A percentile compares a stretch with the other conserved stretches of the same genome.
Conservation (phyloP, 37 sponge, comb jelly and placozoan species). For the Diacarnus erythraeanus region DNA sequence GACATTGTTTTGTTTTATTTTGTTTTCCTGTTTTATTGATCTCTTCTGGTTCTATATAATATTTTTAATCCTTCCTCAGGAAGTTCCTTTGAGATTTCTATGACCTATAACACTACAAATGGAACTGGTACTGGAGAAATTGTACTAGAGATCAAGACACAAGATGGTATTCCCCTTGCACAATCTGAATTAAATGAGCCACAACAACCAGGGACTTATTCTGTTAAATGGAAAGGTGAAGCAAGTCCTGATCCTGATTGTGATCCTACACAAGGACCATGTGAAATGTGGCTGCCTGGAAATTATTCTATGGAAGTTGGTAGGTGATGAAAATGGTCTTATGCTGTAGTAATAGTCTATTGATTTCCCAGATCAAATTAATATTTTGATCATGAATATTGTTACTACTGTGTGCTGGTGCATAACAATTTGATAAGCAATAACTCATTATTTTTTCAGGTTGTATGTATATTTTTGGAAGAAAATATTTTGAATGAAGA, state of each 20-base stretch:
- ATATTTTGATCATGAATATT: too few species aligned
- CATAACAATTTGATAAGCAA: too few species aligned
- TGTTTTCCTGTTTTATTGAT: too few species aligned
- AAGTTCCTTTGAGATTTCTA: conserved; percentile 47
- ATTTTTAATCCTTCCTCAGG: conserved; percentile 27
- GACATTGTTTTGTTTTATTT: too few species aligned
- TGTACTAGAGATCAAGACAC: conserved; percentile 53
- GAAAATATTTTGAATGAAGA: neutral
- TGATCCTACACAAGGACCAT: conserved; percentile 64
- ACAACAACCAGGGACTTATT: conserved; percentile 52
- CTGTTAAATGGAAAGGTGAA: conserved; percentile 10
- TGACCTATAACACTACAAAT: conserved; percentile 50
- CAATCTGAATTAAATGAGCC: conserved; percentile 32
- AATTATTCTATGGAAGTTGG: conserved; percentile 63
- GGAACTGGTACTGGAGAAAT: conserved; percentile 91
- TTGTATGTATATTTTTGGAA: neutral
- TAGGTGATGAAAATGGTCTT: conserved; percentile 18
- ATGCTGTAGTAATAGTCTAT: too few species aligned
- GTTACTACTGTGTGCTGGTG: too few species aligned
- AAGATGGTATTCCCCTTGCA: conserved; percentile 80
- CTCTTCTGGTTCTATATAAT: too few species aligned
- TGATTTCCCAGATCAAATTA: too few species aligned
- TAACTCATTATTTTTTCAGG: too few species aligned
- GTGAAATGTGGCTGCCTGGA: conserved; percentile 87
- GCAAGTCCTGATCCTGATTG: conserved; percentile 81